A percentile compares a stretch with the other conserved stretches of the same genome.
These are phyloP conservation scores for Pseudochromis fuscus DNA, from an alignment of 2,797 vertebrate species.

Conservation along the genomic window DNA sequence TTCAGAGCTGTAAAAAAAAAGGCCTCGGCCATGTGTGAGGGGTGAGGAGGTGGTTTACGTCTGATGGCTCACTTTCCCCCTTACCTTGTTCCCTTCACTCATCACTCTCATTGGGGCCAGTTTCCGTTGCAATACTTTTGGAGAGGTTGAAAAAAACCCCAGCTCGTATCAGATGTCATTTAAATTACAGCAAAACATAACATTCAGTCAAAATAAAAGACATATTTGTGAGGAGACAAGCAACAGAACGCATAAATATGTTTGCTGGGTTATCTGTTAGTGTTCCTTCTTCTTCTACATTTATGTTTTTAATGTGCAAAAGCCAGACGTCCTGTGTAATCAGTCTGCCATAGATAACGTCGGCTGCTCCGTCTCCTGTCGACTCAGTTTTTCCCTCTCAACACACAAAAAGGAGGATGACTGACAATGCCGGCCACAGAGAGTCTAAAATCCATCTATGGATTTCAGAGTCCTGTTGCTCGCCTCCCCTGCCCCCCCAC, in stretches of 20 bases:
- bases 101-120: conserved; percentile 40
- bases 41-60: conserved; percentile 34
- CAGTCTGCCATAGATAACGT: conserved; percentile 50
- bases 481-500: conserved; percentile 6
- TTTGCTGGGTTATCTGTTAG: neutral
- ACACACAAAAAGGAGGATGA: conserved; percentile 56
- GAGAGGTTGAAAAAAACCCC: conserved; percentile 5
- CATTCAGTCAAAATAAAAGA: conserved; percentile 8
- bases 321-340: conserved; percentile 49
- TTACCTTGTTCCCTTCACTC: conserved; percentile 64
- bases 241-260: neutral
- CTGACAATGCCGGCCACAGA: conserved; percentile 56
- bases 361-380: conserved; percentile 40
- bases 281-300: conserved; percentile 7
- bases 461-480: conserved; percentile 75
- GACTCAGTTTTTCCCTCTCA: conserved; percentile 38
- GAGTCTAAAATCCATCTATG: conserved; percentile 77
- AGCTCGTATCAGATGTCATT: conserved; percentile 30
- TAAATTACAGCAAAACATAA: conserved; percentile 28
- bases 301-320: conserved; percentile 14
- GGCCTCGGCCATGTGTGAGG: conserved; percentile 6
- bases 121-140: conserved; percentile 37
- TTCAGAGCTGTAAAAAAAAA: conserved; percentile 32
- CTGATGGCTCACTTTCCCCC: conserved; percentile 47
- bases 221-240: neutral